A percentile compares a stretch with the other conserved stretches of the same genome.
Evolutionary conservation across 2,797 vertebrate genomes (phyloP).

Genomic region (Gobio occitaniae): DNA sequence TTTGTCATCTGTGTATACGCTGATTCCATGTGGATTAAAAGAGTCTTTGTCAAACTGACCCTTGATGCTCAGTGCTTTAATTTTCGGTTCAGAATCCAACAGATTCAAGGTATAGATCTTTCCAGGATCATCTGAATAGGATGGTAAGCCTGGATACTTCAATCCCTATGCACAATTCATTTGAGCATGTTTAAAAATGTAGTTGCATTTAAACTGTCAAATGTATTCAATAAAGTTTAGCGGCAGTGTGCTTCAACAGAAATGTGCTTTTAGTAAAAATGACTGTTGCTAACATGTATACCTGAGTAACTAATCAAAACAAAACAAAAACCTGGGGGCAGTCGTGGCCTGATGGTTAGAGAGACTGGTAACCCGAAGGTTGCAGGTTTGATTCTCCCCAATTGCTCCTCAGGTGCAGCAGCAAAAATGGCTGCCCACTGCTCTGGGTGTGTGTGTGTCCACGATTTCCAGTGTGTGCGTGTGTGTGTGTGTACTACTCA

Average conservation of each 20-base stretch:
- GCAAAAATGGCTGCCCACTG: too few species aligned
- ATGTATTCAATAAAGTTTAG: background rate
- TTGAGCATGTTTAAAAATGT: conserved; percentile 3
- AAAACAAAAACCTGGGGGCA: too few species aligned
- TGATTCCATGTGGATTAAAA: conserved; percentile 91
- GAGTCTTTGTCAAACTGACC: conserved; percentile 81
- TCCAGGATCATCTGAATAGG: conserved; percentile 73
- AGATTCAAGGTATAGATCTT: conserved; percentile 86
- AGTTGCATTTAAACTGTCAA: background rate
- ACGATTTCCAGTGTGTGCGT: too few species aligned
- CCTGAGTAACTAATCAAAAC: too few species aligned
- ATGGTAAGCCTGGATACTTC: conserved; percentile 77
- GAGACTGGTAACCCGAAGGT: too few species aligned
- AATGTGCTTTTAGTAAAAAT: background rate
- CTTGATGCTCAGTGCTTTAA: conserved; percentile 79
- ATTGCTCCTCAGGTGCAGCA: too few species aligned
- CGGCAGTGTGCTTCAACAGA: background rate
- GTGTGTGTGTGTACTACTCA: too few species aligned
- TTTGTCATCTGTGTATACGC: conserved; percentile 77
- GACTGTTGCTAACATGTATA: background rate
- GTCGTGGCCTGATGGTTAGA: too few species aligned
- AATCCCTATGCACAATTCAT: conserved; percentile 79
- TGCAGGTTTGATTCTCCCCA: too few species aligned
- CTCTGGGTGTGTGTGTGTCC: too few species aligned
- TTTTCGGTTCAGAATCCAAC: conserved; percentile 72